Evolutionary conservation across 1,140 invertebrate species (phyloP).

Genomic region (Diachasma alloeum): DNA sequence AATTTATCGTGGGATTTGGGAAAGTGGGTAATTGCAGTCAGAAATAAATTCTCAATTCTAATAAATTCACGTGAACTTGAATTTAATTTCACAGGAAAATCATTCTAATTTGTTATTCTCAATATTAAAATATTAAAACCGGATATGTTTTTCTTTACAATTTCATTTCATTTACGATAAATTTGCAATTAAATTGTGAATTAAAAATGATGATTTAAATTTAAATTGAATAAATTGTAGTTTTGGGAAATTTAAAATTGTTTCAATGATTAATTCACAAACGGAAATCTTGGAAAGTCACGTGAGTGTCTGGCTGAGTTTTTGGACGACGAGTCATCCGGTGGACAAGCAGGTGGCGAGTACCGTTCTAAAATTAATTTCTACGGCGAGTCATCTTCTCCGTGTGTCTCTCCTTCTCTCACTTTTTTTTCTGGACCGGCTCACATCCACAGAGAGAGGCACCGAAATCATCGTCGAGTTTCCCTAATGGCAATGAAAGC

Average conservation of each 20-base stretch:
- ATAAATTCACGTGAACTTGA: neutral
- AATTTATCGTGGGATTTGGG: neutral
- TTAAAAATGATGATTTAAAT: too few species aligned
- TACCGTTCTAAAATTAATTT: conserved; percentile 35
- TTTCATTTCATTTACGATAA: neutral
- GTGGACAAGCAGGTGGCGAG: conserved; percentile 33
- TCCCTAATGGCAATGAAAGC: neutral
- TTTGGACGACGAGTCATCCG: conserved; percentile 12
- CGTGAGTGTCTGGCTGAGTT: neutral
- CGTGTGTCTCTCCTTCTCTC: neutral
- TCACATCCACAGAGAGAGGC: neutral
- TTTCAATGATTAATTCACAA: neutral
- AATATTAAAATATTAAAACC: too few species aligned
- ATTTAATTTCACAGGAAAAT: neutral
- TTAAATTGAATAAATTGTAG: too few species aligned
- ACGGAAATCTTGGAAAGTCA: conserved; percentile 21
- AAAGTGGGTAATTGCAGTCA: neutral
- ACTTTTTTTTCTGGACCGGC: neutral
- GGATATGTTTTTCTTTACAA: too few species aligned
- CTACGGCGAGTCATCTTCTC: conserved; percentile 8
- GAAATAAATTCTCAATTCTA: neutral
- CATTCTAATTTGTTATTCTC: neutral
- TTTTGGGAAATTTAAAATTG: too few species aligned
- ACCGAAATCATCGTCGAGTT: neutral
- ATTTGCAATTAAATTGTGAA: too few species aligned